phyloP scores from a whole-genome alignment of 2,888 invertebrate species.

The Drosophila subsilvestris region DNA sequence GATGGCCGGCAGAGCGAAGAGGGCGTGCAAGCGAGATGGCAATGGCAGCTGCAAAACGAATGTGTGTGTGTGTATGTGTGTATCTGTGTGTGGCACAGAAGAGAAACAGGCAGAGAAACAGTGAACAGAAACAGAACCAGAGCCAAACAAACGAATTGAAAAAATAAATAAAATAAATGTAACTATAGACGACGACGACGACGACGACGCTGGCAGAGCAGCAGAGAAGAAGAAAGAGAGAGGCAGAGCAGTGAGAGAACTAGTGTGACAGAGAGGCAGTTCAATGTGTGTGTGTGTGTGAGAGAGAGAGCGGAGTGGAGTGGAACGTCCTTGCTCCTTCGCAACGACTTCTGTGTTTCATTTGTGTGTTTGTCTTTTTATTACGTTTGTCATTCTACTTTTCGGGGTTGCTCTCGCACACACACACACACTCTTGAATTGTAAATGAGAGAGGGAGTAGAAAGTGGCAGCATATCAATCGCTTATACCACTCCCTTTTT shows the following conservation, averaged over 20 bases:
- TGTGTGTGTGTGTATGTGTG: constrained; percentile 31
- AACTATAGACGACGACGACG: constrained; percentile 44
- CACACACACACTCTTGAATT: constrained; percentile 25
- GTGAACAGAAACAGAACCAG: constrained; percentile 76
- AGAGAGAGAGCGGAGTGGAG: constrained; percentile 6
- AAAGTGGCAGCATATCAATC: constrained; percentile 49
- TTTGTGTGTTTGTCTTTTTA: constrained; percentile 72
- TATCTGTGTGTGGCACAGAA: constrained; percentile 43
- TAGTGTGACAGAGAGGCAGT: constrained; percentile 53
- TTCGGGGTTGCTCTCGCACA: constrained; percentile 70
- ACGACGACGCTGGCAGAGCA: constrained; percentile 17
- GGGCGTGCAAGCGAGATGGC: constrained; percentile 22
- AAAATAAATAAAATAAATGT: constrained; percentile 77
- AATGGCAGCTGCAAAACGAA: constrained; percentile 33
- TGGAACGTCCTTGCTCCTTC: constrained; percentile 29
- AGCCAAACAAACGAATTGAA: constrained; percentile 71
- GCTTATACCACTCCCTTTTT: constrained; percentile 76
- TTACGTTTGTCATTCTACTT: constrained; percentile 78
- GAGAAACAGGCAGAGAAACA: constrained; percentile 30
- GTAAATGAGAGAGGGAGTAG: neutral
- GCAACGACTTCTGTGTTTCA: constrained; percentile 61
- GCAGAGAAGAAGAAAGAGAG: constrained; percentile 4
- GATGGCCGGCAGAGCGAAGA: constrained; percentile 14
- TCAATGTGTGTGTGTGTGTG: constrained; percentile 24
- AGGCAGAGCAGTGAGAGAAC: neutral